Conservation (phyloP, 2,113 vertebrate genomes). For the Manacus vitellinus region DNA sequence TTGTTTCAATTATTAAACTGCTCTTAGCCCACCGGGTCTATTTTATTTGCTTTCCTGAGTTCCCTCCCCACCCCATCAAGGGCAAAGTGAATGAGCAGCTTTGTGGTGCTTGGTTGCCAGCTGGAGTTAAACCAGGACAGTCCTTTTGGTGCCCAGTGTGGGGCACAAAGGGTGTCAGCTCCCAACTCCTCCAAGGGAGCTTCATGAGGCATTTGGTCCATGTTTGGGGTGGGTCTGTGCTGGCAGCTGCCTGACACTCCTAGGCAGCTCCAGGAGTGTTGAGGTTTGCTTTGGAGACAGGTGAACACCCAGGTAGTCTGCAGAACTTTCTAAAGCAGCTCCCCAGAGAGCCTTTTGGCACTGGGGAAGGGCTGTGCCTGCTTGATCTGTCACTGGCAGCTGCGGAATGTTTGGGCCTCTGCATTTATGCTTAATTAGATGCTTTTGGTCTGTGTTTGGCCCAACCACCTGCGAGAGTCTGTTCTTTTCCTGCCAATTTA, state of each 20-base stretch:
- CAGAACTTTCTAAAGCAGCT: neutral
- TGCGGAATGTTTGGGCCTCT: neutral
- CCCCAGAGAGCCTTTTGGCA: neutral
- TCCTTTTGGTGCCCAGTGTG: neutral
- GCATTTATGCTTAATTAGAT: too few relatives aligned
- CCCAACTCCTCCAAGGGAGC: neutral
- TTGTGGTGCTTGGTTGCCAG: neutral
- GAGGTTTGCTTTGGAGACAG: neutral
- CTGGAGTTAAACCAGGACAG: neutral
- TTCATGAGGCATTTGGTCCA: neutral
- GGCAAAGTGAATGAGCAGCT: neutral
- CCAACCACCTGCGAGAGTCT: too few relatives aligned
- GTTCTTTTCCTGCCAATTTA: too few relatives aligned
- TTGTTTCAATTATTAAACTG: neutral
- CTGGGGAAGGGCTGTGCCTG: neutral
- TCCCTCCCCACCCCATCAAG: neutral
- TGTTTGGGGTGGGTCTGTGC: neutral
- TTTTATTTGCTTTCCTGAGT: neutral
- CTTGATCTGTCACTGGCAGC: neutral
- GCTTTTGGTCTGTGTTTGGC: too few relatives aligned
- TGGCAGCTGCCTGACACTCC: neutral
- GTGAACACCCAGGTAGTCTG: neutral
- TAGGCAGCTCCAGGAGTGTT: neutral
- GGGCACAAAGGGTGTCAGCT: neutral
- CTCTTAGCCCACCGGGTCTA: neutral